Conservation (phyloP, 2,797 vertebrate species). For the Uromys caudimaculatus region DNA sequence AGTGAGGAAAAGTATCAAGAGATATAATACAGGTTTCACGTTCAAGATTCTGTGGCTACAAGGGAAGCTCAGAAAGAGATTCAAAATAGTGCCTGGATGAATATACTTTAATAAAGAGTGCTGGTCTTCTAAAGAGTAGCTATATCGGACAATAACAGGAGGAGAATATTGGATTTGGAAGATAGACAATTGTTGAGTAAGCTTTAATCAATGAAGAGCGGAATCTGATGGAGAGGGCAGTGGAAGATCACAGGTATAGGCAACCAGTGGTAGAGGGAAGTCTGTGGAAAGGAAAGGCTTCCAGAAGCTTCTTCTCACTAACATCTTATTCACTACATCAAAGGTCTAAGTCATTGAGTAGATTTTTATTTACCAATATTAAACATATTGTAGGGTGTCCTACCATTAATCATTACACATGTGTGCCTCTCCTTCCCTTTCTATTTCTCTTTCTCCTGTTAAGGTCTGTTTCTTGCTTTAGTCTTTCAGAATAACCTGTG, state of each 20-base stretch:
- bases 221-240: neutral
- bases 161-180: neutral
- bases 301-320: neutral
- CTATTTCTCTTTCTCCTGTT: neutral
- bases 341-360: neutral
- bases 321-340: neutral
- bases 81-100: neutral
- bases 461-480: neutral
- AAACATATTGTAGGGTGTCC: neutral
- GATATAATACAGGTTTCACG: constrained; percentile 14
- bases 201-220: neutral
- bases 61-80: neutral
- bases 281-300: neutral
- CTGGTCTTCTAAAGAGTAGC: neutral
- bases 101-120: constrained; percentile 36
- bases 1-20: neutral
- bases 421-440: neutral
- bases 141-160: neutral
- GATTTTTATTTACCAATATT: neutral
- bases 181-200: neutral
- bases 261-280: neutral
- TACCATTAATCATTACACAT: neutral
- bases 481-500: neutral
- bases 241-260: neutral
- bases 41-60: constrained; percentile 25